Conservation (phyloP, 2,113 vertebrate genomes). For the Sander vitreus region DNA sequence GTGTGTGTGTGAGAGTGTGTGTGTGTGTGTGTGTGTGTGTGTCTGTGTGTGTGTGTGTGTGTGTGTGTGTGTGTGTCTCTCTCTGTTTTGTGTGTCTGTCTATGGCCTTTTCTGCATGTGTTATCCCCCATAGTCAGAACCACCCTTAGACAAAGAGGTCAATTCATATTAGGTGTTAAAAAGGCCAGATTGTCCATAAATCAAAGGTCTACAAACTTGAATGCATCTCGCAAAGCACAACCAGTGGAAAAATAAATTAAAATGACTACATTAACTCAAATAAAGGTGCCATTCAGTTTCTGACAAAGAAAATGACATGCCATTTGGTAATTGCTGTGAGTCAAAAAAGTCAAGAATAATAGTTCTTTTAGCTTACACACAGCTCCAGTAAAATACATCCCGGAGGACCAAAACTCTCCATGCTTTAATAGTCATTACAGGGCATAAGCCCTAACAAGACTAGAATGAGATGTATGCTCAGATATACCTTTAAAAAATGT, state of each 20-base stretch:
- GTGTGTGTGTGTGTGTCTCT: conserved; percentile 9
- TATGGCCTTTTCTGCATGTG: conserved; percentile 43
- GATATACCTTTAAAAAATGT: conserved; percentile 5
- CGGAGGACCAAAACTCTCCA: not conserved
- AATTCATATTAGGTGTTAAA: conserved; percentile 69
- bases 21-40: conserved; percentile 18
- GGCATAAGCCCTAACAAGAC: conserved; percentile 1
- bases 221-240: conserved; percentile 43
- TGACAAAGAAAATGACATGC: conserved; percentile 51
- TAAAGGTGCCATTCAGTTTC: conserved; percentile 54
- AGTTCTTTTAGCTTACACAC: conserved; percentile 21
- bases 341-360: conserved; percentile 29
- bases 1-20: conserved; percentile 20
- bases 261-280: conserved; percentile 42
- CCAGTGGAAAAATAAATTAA: conserved; percentile 47
- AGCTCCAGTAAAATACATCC: conserved; percentile 20
- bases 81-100: conserved; percentile 41
- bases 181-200: conserved; percentile 65
- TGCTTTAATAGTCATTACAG: not conserved
- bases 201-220: conserved; percentile 63
- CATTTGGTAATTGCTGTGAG: conserved; percentile 14
- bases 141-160: conserved; percentile 66
- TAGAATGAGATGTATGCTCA: conserved; percentile 1
- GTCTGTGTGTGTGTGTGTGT: conserved; percentile 19
- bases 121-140: conserved; percentile 52